Conservation (phyloP, 2,113 vertebrate genomes). For the Gymnorhina tibicen region DNA sequence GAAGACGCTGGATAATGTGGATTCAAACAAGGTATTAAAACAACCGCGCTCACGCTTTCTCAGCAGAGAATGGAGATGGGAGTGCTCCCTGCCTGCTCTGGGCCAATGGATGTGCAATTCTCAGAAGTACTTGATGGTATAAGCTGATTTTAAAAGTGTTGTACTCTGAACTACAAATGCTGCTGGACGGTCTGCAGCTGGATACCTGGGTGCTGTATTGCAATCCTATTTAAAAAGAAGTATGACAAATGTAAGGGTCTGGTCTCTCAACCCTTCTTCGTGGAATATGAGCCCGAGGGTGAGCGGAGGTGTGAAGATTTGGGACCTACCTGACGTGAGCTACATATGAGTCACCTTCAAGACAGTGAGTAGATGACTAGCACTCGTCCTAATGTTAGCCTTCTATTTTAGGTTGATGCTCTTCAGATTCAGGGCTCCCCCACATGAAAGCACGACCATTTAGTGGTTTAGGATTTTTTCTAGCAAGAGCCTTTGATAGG, state of each 20-base stretch:
- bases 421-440: constrained; percentile 1
- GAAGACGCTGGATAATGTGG: background rate
- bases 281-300: background rate
- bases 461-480: background rate
- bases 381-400: background rate
- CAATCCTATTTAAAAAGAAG: background rate
- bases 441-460: background rate
- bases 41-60: background rate
- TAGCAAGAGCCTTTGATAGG: background rate
- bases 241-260: background rate
- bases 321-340: background rate
- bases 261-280: background rate
- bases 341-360: constrained; percentile 9
- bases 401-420: constrained; percentile 36
- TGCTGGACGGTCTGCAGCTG: background rate
- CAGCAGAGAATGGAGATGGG: background rate
- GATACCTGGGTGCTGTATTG: background rate
- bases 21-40: background rate
- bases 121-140: background rate
- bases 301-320: background rate
- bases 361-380: constrained; percentile 18
- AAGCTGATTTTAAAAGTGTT: background rate
- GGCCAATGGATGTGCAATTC: background rate
- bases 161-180: background rate
- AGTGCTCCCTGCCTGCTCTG: rapidly evolving